These are phyloP conservation scores for Drosophila kuntzei DNA, from an alignment of 2,888 invertebrate species.

Conservation along the genomic window DNA sequence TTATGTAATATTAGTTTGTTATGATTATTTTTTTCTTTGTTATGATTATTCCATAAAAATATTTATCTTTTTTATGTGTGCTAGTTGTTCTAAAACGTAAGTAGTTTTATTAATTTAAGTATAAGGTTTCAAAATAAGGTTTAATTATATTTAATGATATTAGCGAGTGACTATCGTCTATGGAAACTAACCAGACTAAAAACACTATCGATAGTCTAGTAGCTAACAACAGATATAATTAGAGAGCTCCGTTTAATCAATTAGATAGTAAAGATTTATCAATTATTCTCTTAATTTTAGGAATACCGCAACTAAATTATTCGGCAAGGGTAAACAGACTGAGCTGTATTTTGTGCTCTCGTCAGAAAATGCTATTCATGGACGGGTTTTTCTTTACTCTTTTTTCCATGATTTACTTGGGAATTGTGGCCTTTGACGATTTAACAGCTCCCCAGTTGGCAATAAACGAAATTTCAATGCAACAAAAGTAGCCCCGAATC, in stretches of 20 bases:
- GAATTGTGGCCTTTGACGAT: slow-evolving; percentile 52
- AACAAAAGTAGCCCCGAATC: slow-evolving; percentile 49
- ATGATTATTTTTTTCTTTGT: too few species aligned
- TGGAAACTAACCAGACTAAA: neutral
- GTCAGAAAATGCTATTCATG: slow-evolving; percentile 16
- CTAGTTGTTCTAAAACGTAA: neutral
- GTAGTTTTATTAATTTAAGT: neutral
- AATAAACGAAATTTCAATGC: slow-evolving; percentile 78
- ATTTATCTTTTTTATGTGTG: neutral
- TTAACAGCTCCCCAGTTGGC: slow-evolving; percentile 75
- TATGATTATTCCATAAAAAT: neutral
- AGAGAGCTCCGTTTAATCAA: neutral
- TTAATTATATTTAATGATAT: too few species aligned
- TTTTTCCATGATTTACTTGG: slow-evolving; percentile 25
- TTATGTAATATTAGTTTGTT: too few species aligned
- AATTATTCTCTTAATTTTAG: slow-evolving; percentile 3
- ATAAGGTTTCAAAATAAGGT: too few species aligned
- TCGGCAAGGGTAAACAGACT: slow-evolving; percentile 13
- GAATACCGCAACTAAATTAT: slow-evolving; percentile 6
- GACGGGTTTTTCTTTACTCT: slow-evolving; percentile 1
- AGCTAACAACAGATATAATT: neutral
- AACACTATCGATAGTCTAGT: neutral
- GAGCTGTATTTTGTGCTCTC: neutral
- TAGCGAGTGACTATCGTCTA: neutral
- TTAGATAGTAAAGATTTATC: neutral